A percentile compares a stretch with the other conserved stretches of the same genome.
phyloP scores from a whole-genome alignment of 2,113 vertebrate species.

The Notarius lentiginosus region DNA sequence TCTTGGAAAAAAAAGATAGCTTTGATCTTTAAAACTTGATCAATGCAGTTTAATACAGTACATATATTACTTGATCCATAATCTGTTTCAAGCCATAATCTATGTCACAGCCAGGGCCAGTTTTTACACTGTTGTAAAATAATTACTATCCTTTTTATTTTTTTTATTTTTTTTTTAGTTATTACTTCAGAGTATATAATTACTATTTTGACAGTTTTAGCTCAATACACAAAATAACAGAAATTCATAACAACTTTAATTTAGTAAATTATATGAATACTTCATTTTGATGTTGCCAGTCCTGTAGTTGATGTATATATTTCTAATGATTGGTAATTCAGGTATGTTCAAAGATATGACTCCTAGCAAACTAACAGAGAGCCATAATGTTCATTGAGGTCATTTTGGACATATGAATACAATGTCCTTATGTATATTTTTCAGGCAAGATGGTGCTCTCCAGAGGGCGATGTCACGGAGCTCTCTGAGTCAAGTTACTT shows the following conservation, averaged over 20 bases:
- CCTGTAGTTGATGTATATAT: not conserved
- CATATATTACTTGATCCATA: not conserved
- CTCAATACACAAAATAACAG: not conserved
- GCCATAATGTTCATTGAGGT: not conserved
- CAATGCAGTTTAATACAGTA: not conserved
- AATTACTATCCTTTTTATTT: no score
- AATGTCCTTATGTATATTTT: not conserved
- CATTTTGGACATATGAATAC: not conserved
- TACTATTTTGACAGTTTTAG: not conserved
- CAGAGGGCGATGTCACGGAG: no score
- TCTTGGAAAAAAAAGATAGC: not conserved
- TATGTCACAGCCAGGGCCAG: not conserved
- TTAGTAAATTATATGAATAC: not conserved
- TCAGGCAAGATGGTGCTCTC: no score
- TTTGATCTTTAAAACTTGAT: not conserved
- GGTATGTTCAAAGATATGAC: not conserved
- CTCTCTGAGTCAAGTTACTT: no score
- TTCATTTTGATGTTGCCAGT: not conserved
- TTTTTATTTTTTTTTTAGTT: no score
- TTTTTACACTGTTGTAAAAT: not conserved
- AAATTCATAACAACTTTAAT: not conserved
- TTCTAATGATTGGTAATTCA: not conserved
- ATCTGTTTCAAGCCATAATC: not conserved
- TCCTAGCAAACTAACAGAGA: not conserved
- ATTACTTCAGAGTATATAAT: not conserved